Percentiles rank a stretch among this genome's conserved stretches.
These are phyloP conservation scores for Pheosia gnoma DNA, from an alignment of 2,888 invertebrate species.

Conservation along the genomic window DNA sequence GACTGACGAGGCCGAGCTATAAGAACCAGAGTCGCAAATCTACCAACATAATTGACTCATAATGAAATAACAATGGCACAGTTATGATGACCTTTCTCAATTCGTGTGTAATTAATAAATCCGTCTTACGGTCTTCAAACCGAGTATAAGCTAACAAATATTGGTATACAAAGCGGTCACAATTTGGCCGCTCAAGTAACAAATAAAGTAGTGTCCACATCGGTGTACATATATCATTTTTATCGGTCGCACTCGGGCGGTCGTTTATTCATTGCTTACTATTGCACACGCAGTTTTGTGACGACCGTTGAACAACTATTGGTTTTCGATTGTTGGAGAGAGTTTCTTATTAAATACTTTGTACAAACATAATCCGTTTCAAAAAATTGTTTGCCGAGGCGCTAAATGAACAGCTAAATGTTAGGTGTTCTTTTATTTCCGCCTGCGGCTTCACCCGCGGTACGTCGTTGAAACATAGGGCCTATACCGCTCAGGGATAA, in stretches of 20 bases:
- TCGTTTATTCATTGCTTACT: slow-evolving; percentile 82
- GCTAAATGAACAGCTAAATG: no score
- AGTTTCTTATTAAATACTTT: background rate
- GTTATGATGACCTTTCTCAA: no score
- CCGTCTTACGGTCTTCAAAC: slow-evolving; percentile 25
- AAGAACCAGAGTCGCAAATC: no score
- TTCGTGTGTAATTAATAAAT: no score
- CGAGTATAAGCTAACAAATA: slow-evolving; percentile 35
- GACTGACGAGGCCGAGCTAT: no score
- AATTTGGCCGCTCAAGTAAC: slow-evolving; percentile 62
- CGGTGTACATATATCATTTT: slow-evolving; percentile 81
- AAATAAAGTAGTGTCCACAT: slow-evolving; percentile 77
- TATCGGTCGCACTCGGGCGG: slow-evolving; percentile 78
- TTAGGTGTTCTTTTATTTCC: no score
- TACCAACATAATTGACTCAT: no score
- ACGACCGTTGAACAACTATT: slow-evolving; percentile 56
- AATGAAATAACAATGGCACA: no score
- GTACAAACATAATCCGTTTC: background rate
- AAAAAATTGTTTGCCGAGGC: no score
- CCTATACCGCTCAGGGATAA: no score
- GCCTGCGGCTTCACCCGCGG: no score
- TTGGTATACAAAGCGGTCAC: slow-evolving; percentile 43
- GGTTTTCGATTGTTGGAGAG: slow-evolving; percentile 32
- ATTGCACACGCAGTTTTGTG: slow-evolving; percentile 73
- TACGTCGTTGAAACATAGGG: no score